Percentiles rank a stretch among this genome's conserved stretches.
These are phyloP conservation scores for Melanotaenia duboulayi DNA, from an alignment of 2,113 vertebrate genomes.

Conservation along the genomic window DNA sequence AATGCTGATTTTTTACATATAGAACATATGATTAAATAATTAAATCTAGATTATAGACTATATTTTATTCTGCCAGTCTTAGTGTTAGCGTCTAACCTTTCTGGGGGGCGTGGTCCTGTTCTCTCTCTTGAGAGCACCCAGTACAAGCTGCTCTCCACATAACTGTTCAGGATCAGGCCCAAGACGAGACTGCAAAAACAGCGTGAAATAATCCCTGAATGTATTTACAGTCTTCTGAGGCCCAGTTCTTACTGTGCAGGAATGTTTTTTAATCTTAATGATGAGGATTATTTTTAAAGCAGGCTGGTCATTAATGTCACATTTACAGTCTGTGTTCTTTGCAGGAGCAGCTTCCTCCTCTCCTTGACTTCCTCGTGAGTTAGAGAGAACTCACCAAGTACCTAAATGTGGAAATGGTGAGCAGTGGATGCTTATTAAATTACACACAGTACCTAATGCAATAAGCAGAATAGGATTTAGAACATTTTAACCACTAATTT, in stretches of 20 bases:
- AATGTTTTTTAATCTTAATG: no score
- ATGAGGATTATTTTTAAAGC: background rate
- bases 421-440: conserved; percentile 10
- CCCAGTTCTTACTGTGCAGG: no score
- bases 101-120: conserved; percentile 73
- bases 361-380: conserved; percentile 87
- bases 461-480: conserved; percentile 34
- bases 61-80: background rate
- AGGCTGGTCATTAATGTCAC: background rate
- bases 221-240: background rate
- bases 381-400: conserved; percentile 84
- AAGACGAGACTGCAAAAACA: conserved; percentile 45
- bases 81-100: conserved; percentile 64
- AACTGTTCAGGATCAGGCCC: conserved; percentile 46
- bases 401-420: conserved; percentile 70
- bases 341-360: conserved; percentile 82
- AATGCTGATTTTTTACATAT: background rate
- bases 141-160: conserved; percentile 50
- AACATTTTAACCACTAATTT: conserved; percentile 27
- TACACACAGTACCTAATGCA: background rate
- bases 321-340: conserved; percentile 62
- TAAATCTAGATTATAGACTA: background rate
- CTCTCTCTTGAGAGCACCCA: conserved; percentile 68
- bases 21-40: background rate
- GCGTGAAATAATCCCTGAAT: background rate